phyloP scores from a whole-genome alignment of 2,113 vertebrate species.

The Zosterops borbonicus region DNA sequence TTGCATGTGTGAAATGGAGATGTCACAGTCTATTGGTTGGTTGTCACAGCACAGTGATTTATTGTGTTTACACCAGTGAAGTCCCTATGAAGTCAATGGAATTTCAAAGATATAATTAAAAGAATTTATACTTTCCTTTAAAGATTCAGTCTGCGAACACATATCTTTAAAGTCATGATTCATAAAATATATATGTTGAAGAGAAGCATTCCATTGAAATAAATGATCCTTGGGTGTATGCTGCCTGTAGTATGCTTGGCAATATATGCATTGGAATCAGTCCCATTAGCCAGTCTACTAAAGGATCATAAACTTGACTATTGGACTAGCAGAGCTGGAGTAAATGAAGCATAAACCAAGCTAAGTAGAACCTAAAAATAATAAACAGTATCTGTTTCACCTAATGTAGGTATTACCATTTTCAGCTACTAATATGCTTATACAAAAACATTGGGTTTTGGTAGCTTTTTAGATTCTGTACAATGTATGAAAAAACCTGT shows the following conservation, averaged over 20 bases:
- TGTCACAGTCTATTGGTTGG: neutral
- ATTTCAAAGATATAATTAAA: neutral
- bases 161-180: neutral
- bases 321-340: neutral
- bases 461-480: fast-evolving
- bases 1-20: neutral
- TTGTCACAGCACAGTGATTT: neutral
- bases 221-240: neutral
- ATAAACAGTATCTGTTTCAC: neutral
- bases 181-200: neutral
- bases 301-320: neutral
- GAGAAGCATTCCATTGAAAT: neutral
- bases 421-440: neutral
- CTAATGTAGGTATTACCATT: neutral
- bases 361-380: neutral
- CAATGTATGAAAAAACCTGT: neutral
- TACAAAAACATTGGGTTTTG: neutral
- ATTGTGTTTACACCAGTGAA: neutral
- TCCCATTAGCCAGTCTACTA: neutral
- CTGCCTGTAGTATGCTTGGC: neutral
- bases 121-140: neutral
- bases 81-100: neutral
- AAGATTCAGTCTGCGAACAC: neutral
- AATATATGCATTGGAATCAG: neutral
- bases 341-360: neutral